Evolutionary conservation across 2,113 vertebrate genomes (phyloP).

Genomic region (Bos indicus): DNA sequence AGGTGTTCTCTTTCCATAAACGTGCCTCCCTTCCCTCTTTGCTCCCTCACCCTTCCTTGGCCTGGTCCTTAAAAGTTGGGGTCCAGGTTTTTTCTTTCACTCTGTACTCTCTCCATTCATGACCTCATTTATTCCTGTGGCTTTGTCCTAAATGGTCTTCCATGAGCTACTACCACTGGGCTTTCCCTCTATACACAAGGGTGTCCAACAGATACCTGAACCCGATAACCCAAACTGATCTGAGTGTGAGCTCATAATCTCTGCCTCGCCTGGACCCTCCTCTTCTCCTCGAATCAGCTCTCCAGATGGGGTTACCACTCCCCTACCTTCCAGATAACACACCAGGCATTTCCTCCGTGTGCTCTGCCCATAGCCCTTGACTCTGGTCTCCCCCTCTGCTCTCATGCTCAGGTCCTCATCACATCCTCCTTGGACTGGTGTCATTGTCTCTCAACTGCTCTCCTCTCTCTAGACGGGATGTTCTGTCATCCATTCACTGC

Average conservation of each 20-base stretch:
- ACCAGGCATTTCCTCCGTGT: neutral
- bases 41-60: neutral
- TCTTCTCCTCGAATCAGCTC: neutral
- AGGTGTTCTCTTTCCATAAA: neutral
- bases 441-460: neutral
- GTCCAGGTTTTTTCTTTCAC: neutral
- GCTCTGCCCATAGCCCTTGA: neutral
- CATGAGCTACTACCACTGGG: neutral
- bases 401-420: neutral
- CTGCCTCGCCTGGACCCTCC: neutral
- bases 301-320: neutral
- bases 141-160: neutral
- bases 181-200: neutral
- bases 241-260: neutral
- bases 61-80: neutral
- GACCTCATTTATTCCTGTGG: neutral
- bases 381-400: neutral
- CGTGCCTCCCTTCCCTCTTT: neutral
- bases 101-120: neutral
- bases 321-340: fast-evolving
- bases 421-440: neutral
- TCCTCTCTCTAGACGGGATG: neutral
- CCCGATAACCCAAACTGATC: neutral
- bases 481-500: neutral
- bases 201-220: neutral